Conservation (phyloP, 2,113 vertebrate species). For the Pseudonaja textilis region DNA sequence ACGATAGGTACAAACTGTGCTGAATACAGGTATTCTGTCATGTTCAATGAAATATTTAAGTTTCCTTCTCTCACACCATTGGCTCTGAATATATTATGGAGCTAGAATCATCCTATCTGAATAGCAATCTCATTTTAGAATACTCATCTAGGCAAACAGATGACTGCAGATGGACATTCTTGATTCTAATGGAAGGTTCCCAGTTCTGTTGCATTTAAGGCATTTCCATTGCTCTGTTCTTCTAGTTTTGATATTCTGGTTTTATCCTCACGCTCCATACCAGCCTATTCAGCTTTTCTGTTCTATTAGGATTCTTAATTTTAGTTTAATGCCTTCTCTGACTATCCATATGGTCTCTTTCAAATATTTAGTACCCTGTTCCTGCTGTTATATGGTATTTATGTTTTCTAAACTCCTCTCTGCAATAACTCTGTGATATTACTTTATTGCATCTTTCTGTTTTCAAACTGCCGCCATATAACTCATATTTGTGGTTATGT, state of each 20-base stretch:
- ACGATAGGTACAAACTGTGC: neutral
- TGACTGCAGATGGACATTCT: neutral
- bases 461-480: neutral
- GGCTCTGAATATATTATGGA: neutral
- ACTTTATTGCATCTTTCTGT: neutral
- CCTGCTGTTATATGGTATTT: neutral
- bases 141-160: neutral
- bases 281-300: neutral
- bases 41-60: neutral
- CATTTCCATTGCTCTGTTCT: neutral
- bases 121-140: constrained; percentile 1
- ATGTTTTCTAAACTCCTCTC: neutral
- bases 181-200: neutral
- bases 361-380: too few relatives aligned
- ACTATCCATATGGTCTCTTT: neutral
- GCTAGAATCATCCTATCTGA: neutral
- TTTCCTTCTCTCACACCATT: neutral
- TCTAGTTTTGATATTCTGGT: neutral
- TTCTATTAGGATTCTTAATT: neutral
- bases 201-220: neutral
- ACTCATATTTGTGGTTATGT: neutral
- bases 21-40: constrained; percentile 5
- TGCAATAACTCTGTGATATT: neutral
- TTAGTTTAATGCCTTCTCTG: neutral
- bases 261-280: neutral